Percentiles rank a stretch among this genome's conserved stretches.
phyloP scores from a whole-genome alignment of 2,797 vertebrate genomes.

The Sebastes reedi region DNA sequence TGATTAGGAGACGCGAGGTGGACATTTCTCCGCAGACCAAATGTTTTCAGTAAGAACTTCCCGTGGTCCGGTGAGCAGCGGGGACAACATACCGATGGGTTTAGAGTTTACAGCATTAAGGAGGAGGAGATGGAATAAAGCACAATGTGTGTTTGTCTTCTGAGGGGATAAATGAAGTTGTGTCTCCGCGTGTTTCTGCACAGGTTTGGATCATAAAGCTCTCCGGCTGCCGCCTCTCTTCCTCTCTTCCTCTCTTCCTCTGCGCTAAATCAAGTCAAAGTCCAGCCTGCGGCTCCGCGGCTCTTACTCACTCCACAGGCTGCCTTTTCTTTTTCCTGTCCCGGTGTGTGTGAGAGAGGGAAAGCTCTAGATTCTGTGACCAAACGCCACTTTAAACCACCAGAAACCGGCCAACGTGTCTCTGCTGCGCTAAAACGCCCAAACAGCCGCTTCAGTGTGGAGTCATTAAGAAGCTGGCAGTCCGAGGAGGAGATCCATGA shows the following conservation, averaged over 20 bases:
- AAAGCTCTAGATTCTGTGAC: background rate
- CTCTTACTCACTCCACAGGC: background rate
- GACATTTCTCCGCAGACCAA: background rate
- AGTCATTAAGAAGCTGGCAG: slow-evolving; percentile 20
- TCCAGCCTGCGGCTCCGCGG: background rate
- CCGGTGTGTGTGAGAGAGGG: background rate
- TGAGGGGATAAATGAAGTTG: background rate
- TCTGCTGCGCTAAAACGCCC: background rate
- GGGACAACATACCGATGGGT: background rate
- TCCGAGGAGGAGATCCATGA: background rate
- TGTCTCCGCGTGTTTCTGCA: background rate
- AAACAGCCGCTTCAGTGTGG: background rate
- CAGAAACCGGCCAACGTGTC: background rate
- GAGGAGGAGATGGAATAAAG: background rate
- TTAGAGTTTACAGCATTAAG: background rate
- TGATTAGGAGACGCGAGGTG: background rate
- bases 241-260: background rate
- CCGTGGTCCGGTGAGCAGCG: background rate
- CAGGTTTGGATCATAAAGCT: background rate
- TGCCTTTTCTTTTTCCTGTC: background rate
- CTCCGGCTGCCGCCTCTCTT: background rate
- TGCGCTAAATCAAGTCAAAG: background rate
- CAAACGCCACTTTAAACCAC: background rate
- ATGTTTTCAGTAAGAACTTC: background rate
- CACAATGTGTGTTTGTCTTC: background rate